Base-by-base conservation (phyloP, 2,113 vertebrate genomes). In the Nansenia antarctica region DNA sequence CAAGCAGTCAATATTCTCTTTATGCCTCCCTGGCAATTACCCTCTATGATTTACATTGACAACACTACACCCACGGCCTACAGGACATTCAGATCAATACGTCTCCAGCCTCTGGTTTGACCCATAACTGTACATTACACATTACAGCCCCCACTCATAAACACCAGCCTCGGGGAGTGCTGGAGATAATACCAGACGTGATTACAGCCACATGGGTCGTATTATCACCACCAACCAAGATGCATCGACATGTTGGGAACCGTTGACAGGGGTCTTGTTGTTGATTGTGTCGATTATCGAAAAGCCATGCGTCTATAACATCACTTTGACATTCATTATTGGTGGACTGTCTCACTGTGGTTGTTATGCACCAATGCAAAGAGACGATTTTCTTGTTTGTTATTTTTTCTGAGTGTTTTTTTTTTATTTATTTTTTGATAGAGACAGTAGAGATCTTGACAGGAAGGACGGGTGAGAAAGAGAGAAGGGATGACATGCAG, bases 31-130 rank as follows among this genome's bases (percentile, higher is more conserved):
- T 39, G 0, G 49, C 77, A 74, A 80, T 85, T 76, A 79, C 73
- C 62, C 66, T 58, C 61, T 35, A 74, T 75, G 69, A 85, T 82
- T 86, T 81, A 72, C 67, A 62, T 60, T 69, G 73, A 69, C 69
- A 71, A 69, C 74, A 70, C n/a, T n/a, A n/a, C 18, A 37, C 29
- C 12, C 26, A 62, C 66, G 47, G 27, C 75, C 68, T 47, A 55
- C 76, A 72, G 65, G 69, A 77, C 58, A 69, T 81, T 71, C 24
- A 45, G 74, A 89, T 87, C 85, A 81, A 86, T 90, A 84, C 62
- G 9, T 26, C 61, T 67, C 35, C 58, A 59, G 55, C 53, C 63
- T 65, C 58, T 73, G 55, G 70, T 52, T 64, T 78, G 77, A 87
- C 61, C 86, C 70, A 35, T 47, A 49, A 45, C 73, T 77, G 70